Evolutionary conservation across 2,113 vertebrate species (phyloP).

Genomic region (Fulica atra): DNA sequence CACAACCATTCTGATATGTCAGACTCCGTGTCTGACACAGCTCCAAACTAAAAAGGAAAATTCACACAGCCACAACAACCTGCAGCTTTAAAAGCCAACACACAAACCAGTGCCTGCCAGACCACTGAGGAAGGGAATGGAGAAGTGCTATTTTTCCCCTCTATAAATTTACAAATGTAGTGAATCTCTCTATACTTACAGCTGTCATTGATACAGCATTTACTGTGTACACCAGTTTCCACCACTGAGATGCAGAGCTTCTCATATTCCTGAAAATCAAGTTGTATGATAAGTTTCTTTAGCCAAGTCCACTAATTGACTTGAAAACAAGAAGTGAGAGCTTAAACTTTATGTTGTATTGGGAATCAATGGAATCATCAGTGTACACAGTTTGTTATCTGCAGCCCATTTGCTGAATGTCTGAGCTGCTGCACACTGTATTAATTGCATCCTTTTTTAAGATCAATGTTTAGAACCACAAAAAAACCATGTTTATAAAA

Average conservation of each 20-base stretch:
- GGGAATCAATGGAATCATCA: slow-evolving; percentile 29
- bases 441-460: neutral
- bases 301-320: neutral
- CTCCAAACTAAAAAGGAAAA: neutral
- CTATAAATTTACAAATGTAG: neutral
- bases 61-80: neutral
- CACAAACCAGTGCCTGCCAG: neutral
- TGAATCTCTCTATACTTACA: neutral
- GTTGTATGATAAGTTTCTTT: neutral
- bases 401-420: neutral
- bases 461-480: neutral
- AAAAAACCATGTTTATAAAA: neutral
- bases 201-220: neutral
- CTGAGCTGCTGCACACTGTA: neutral
- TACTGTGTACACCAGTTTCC: neutral
- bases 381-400: neutral
- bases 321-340: neutral
- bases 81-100: neutral
- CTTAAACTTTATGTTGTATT: neutral
- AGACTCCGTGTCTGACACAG: neutral
- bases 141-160: neutral
- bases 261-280: neutral
- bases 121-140: neutral
- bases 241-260: neutral
- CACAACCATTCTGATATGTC: neutral